phyloP scores from a whole-genome alignment of 2,888 invertebrate genomes.

The Chloromyia formosa region DNA sequence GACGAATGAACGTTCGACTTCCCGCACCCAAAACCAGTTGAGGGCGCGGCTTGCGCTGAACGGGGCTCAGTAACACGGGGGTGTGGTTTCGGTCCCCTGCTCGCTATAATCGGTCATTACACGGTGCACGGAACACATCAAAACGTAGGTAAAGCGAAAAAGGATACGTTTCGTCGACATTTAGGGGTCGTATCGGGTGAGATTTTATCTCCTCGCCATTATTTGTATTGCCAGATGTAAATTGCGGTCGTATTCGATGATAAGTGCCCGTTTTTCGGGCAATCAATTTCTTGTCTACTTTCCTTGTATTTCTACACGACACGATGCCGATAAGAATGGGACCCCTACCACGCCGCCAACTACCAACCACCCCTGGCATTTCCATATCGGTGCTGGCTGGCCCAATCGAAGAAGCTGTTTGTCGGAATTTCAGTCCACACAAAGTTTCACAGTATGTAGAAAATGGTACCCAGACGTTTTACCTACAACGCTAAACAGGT shows the following conservation, averaged over 20 bases:
- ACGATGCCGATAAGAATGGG: background rate
- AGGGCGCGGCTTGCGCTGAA: slow-evolving; percentile 43
- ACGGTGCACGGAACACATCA: slow-evolving; percentile 47
- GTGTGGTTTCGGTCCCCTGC: slow-evolving; percentile 43
- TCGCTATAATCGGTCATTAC: slow-evolving; percentile 49
- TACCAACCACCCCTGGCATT: background rate
- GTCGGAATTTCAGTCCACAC: slow-evolving; percentile 26
- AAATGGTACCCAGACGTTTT: slow-evolving; percentile 7
- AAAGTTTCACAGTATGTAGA: slow-evolving; percentile 6
- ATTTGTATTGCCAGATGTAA: slow-evolving; percentile 51
- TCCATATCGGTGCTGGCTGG: background rate
- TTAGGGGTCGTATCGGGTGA: slow-evolving; percentile 39
- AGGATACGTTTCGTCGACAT: slow-evolving; percentile 46
- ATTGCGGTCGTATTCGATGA: slow-evolving; percentile 49
- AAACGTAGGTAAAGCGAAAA: slow-evolving; percentile 43
- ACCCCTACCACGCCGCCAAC: background rate
- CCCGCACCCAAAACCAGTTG: background rate
- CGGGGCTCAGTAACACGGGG: background rate
- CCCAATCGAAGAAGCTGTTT: slow-evolving; percentile 39
- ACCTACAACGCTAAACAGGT: background rate
- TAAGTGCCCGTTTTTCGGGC: slow-evolving; percentile 48
- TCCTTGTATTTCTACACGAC: slow-evolving; percentile 2
- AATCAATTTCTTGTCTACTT: slow-evolving; percentile 48
- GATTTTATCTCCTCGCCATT: slow-evolving; percentile 38
- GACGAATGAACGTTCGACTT: slow-evolving; percentile 2